Percentiles rank a stretch among this genome's conserved stretches.
These are phyloP conservation scores for Caenorhabditis plicata DNA, from an alignment of 2,888 invertebrate genomes.

Conservation along the genomic window DNA sequence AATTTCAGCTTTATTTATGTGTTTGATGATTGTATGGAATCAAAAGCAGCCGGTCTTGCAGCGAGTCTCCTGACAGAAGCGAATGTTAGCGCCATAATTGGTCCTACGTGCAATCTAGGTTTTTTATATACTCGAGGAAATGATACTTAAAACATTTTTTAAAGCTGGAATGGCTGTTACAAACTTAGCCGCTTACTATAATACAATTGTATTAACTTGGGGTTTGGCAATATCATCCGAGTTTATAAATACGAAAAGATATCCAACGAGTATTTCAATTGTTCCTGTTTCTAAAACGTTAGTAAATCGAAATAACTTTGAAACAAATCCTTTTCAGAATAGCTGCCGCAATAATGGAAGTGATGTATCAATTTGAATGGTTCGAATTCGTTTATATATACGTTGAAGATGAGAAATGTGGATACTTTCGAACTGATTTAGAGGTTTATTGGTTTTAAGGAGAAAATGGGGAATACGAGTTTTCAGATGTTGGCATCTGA, in stretches of 20 bases:
- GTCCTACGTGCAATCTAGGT: constrained; percentile 40
- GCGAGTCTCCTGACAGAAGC: constrained; percentile 26
- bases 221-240: constrained; percentile 34
- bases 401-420: constrained; percentile 42
- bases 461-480: too few relatives aligned
- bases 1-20: constrained; percentile 32
- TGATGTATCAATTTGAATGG: constrained; percentile 46
- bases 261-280: constrained; percentile 31
- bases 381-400: constrained; percentile 49
- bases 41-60: constrained; percentile 29
- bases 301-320: background rate
- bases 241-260: constrained; percentile 24
- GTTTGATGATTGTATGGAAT: constrained; percentile 40
- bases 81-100: constrained; percentile 43
- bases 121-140: background rate
- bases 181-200: constrained; percentile 37
- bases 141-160: background rate
- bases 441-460: too few relatives aligned
- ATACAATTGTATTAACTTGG: constrained; percentile 39
- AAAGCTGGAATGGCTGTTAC: constrained; percentile 32
- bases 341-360: constrained; percentile 39
- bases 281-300: constrained; percentile 35
- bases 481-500: constrained; percentile 17
- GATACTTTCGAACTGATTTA: constrained; percentile 39
- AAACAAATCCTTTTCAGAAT: constrained; percentile 20